Evolutionary conservation across 2,113 vertebrate species (phyloP), one percentile per base, ranked within the genome.

Genomic region (Dasypus novemcinctus): DNA sequence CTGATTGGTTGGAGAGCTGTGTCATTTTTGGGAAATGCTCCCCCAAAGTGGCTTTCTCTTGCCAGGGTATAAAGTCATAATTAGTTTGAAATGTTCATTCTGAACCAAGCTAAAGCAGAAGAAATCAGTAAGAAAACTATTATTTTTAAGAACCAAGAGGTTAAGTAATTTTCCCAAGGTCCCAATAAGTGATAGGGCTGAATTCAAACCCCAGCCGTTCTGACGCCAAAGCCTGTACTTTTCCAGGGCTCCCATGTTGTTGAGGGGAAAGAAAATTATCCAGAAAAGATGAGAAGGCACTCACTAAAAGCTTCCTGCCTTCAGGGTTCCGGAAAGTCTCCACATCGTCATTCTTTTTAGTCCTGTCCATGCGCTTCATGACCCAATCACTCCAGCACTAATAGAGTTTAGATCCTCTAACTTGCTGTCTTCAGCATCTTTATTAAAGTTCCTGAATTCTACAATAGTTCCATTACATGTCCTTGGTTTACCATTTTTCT

Each of bases 81-180:
- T 87, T 84, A 63, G 43, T 87, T 76, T 57, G 49, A 96, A 93
- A 85, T 92, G 1, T 57, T 87, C 76, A 8, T 63, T 92, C 80
- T 85, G 20, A 80, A 92, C 36, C 27, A 71, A 93, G n/a, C 8
- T 75, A 7, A 83, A 90, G 91, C 74, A 13, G 43, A 90, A 93
- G 69, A 84, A 66, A n/a, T 71, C 25, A 21, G 13, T n/a, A 41
- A 87, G n/a, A 89, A 96, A 94, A 90, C 64, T 66, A 63, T 52
- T 68, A 18, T 54, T 90, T 92, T 97, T 90, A 94, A 95, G 63
- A 95, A 91, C 10, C 1, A 66, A 75, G 69, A 92, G 82, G 54
- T 82, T 87, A 93, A 90, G n/a, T 87, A 43, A 90, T 87, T 84
- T 81, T 6, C 38, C 25, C 49, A 90, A 69, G 8, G 7, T 84